Conservation (phyloP, 2,797 vertebrate genomes). For the Rhadinocentrus ornatus region DNA sequence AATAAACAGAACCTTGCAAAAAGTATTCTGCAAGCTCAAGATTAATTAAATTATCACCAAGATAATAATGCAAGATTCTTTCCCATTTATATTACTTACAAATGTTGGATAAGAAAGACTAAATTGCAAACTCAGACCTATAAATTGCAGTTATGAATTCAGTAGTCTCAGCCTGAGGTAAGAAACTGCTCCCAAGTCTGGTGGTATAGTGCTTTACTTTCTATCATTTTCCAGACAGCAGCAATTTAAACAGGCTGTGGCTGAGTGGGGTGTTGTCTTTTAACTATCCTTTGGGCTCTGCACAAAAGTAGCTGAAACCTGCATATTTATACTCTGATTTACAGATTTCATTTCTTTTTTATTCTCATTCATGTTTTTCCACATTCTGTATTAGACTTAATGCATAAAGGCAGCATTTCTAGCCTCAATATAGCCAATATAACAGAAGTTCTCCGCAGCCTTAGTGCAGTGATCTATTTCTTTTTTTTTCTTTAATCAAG, state of each 20-base stretch:
- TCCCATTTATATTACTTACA: neutral
- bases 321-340: neutral
- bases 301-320: conserved; percentile 1
- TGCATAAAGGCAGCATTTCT: neutral
- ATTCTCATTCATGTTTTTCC: neutral
- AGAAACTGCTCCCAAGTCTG: neutral
- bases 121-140: neutral
- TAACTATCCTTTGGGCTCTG: neutral
- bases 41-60: neutral
- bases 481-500: neutral
- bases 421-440: neutral
- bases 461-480: neutral
- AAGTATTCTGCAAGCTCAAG: neutral
- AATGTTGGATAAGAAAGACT: neutral
- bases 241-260: neutral
- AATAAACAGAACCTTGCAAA: neutral
- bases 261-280: conserved; percentile 1
- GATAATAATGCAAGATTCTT: neutral
- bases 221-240: neutral
- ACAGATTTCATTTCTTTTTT: neutral
- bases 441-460: neutral
- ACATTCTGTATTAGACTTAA: neutral
- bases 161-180: neutral
- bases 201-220: neutral
- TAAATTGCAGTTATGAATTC: neutral